Evolutionary conservation across 2,888 invertebrate genomes (phyloP).

Genomic region (Callimorpha dominula): DNA sequence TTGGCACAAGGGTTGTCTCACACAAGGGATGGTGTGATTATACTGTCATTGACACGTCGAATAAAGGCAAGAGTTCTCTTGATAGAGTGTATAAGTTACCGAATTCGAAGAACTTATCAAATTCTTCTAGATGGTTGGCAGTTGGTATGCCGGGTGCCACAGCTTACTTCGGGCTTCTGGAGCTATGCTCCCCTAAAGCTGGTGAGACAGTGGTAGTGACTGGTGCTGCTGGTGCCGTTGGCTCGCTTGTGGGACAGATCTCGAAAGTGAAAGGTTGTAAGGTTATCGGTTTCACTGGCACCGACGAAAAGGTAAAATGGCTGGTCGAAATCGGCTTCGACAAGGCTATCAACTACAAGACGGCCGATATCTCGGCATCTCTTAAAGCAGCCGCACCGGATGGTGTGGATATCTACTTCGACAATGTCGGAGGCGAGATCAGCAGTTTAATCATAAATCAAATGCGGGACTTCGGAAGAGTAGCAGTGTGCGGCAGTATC

Average conservation of each 20-base stretch:
- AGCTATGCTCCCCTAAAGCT: constrained; percentile 89
- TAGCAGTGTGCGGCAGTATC: constrained; percentile 74
- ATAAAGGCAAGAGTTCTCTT: constrained; percentile 2
- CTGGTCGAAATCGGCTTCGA: constrained; percentile 90
- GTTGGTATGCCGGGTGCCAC: constrained; percentile 90
- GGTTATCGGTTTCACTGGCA: constrained; percentile 90
- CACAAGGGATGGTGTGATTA: constrained; percentile 36
- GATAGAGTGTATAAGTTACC: constrained; percentile 74
- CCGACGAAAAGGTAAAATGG: constrained; percentile 90
- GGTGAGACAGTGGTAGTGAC: constrained; percentile 91
- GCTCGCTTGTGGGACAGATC: constrained; percentile 91
- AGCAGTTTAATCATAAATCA: constrained; percentile 84
- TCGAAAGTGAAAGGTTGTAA: constrained; percentile 89
- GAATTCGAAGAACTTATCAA: constrained; percentile 80
- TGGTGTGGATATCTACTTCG: constrained; percentile 91
- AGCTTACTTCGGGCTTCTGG: constrained; percentile 90
- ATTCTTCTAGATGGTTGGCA: constrained; percentile 87
- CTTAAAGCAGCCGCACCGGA: constrained; percentile 82
- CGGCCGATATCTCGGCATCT: constrained; percentile 80
- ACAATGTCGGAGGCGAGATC: constrained; percentile 90
- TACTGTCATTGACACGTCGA: constrained; percentile 50
- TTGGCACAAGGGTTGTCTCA: constrained; percentile 87
- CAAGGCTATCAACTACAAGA: constrained; percentile 91
- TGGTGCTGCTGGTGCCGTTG: constrained; percentile 92
- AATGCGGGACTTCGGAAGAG: constrained; percentile 87